phyloP scores from a whole-genome alignment of 2,888 invertebrate genomes.

The Autographa pulchrina region DNA sequence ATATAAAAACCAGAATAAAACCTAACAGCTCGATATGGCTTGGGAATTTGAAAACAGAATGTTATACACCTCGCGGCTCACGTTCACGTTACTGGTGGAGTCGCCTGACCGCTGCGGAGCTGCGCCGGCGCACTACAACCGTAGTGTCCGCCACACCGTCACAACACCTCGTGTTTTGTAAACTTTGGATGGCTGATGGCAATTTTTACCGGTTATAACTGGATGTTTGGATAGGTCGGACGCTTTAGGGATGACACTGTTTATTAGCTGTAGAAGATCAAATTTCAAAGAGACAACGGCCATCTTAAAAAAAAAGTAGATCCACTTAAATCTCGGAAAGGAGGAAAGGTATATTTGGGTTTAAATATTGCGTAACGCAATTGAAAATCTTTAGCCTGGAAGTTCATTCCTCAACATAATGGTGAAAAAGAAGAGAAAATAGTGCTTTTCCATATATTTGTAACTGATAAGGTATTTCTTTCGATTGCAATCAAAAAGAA shows the following conservation, averaged over 20 bases:
- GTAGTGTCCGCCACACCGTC: conserved; percentile 38
- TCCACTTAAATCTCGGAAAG: background rate
- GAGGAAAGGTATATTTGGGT: background rate
- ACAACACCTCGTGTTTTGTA: conserved; percentile 74
- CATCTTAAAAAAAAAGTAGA: background rate
- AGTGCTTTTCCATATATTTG: background rate
- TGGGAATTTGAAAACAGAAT: conserved; percentile 25
- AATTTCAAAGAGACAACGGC: background rate
- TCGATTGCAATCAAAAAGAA: background rate
- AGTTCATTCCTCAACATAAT: no score
- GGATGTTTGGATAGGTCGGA: conserved; percentile 58
- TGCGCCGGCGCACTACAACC: conserved; percentile 61
- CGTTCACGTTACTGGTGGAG: conserved; percentile 38
- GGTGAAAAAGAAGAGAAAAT: no score
- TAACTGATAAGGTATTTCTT: background rate
- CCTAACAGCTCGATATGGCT: conserved; percentile 12
- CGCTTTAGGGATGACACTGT: conserved; percentile 56
- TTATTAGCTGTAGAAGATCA: background rate
- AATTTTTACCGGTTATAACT: conserved; percentile 63
- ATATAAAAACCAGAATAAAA: conserved; percentile 40
- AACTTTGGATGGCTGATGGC: conserved; percentile 62
- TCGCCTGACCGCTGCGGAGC: conserved; percentile 57
- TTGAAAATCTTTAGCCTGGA: background rate
- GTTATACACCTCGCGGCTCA: conserved; percentile 29
- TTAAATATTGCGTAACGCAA: background rate